phyloP scores from a whole-genome alignment of 2,888 invertebrate species.

The Oeneis ivallda region DNA sequence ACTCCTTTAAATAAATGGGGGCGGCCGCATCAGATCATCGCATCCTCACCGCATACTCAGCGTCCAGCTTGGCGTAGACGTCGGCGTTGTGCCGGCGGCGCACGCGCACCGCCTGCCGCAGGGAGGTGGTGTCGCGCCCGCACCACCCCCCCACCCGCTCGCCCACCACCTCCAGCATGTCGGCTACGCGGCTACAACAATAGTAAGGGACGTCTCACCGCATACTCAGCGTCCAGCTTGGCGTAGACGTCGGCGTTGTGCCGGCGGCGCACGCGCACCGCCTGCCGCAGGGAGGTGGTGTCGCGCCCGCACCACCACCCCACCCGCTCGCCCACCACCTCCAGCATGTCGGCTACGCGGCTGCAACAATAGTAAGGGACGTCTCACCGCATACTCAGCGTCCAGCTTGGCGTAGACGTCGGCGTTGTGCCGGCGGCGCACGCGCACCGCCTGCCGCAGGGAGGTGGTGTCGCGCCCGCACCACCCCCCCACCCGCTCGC shows the following conservation, averaged over 20 bases:
- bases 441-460: constrained; percentile 65
- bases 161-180: constrained; percentile 81
- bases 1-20: no score
- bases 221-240: constrained; percentile 61
- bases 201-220: constrained; percentile 51
- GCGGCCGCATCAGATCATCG: no score
- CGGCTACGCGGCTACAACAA: constrained; percentile 72
- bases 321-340: constrained; percentile 79
- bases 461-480: constrained; percentile 67
- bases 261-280: constrained; percentile 59
- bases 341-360: constrained; percentile 80
- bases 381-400: constrained; percentile 60
- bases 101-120: constrained; percentile 66
- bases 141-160: constrained; percentile 79
- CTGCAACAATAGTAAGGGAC: constrained; percentile 46
- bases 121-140: constrained; percentile 64
- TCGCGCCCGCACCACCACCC: constrained; percentile 75
- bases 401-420: constrained; percentile 66
- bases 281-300: constrained; percentile 64
- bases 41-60: constrained; percentile 62
- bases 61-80: constrained; percentile 63
- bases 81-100: constrained; percentile 56
- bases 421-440: constrained; percentile 54
- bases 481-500: constrained; percentile 78
- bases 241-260: constrained; percentile 59